A percentile compares a stretch with the other conserved stretches of the same genome.
Evolutionary conservation across 1,140 invertebrate genomes (phyloP).

Genomic region (Orussus abietinus): DNA sequence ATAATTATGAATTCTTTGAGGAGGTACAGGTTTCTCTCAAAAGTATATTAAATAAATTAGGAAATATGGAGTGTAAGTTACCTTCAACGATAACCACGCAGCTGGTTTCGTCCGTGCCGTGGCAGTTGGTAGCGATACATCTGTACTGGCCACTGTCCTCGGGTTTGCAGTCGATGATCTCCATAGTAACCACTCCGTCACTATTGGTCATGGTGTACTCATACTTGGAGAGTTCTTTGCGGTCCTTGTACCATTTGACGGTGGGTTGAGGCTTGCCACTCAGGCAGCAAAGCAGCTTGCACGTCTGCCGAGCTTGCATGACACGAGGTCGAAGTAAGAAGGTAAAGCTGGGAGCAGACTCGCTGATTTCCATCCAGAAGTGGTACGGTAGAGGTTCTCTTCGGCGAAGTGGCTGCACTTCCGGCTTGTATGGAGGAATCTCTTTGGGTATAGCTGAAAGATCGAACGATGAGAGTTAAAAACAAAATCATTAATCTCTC

Average conservation of each 20-base stretch:
- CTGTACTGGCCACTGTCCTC: slow-evolving; percentile 95
- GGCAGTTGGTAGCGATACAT: slow-evolving; percentile 86
- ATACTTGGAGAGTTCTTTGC: slow-evolving; percentile 82
- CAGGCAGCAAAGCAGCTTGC: slow-evolving; percentile 96
- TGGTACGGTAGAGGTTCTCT: slow-evolving; percentile 79
- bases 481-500: no score
- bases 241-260: slow-evolving; percentile 91
- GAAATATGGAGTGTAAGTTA: slow-evolving; percentile 39
- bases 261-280: slow-evolving; percentile 90
- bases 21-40: no score
- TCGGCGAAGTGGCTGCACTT: slow-evolving; percentile 67
- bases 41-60: not conserved
- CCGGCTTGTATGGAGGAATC: slow-evolving; percentile 72
- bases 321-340: slow-evolving; percentile 96
- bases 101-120: slow-evolving; percentile 91
- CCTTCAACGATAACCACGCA: slow-evolving; percentile 98
- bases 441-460: slow-evolving; percentile 74
- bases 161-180: slow-evolving; percentile 91
- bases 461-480: slow-evolving; percentile 2
- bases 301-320: slow-evolving; percentile 91
- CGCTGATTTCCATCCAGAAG: slow-evolving; percentile 85
- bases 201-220: slow-evolving; percentile 85
- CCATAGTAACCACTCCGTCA: slow-evolving; percentile 93
- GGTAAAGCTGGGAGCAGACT: slow-evolving; percentile 90
- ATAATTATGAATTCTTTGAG: no score